Evolutionary conservation across 2,888 invertebrate species (phyloP).

Genomic region (Sisyra terminalis): DNA sequence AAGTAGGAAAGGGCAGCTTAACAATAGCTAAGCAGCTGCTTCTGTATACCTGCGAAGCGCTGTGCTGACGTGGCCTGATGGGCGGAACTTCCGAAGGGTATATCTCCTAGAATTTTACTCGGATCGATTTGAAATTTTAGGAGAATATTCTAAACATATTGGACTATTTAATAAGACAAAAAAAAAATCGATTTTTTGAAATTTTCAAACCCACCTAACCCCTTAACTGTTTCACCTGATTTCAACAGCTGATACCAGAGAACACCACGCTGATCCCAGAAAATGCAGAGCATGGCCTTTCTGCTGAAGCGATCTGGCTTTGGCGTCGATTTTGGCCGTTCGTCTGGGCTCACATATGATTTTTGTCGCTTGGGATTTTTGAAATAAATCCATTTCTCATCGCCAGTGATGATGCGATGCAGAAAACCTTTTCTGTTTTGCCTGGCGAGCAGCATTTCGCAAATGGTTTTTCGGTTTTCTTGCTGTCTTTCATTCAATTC

Average conservation of each 20-base stretch:
- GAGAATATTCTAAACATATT: slow-evolving; percentile 1
- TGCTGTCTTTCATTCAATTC: too few relatives aligned
- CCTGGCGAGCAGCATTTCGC: slow-evolving; percentile 7
- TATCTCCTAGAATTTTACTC: slow-evolving; percentile 6
- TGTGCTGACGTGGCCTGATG: slow-evolving; percentile 1
- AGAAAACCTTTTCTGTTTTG: slow-evolving; percentile 6
- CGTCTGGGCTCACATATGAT: not conserved
- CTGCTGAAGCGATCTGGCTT: not conserved
- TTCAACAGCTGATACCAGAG: not conserved
- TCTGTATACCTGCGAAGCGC: not conserved
- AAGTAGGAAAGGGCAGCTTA: not conserved
- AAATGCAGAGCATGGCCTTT: not conserved
- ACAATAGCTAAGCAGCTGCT: slow-evolving; percentile 1
- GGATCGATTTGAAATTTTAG: not conserved
- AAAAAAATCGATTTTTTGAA: slow-evolving; percentile 1
- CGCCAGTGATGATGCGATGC: slow-evolving; percentile 8
- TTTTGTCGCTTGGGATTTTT: not conserved
- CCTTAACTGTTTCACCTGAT: too few relatives aligned
- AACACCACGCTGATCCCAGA: not conserved
- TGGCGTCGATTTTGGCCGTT: not conserved
- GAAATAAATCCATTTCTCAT: too few relatives aligned
- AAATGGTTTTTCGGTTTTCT: slow-evolving; percentile 6
- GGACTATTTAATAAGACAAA: slow-evolving; percentile 2
- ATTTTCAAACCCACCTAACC: slow-evolving; percentile 2
- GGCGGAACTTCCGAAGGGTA: slow-evolving; percentile 4